Conservation (phyloP, 2,797 vertebrate genomes). For the Melanotaenia boesemani region DNA sequence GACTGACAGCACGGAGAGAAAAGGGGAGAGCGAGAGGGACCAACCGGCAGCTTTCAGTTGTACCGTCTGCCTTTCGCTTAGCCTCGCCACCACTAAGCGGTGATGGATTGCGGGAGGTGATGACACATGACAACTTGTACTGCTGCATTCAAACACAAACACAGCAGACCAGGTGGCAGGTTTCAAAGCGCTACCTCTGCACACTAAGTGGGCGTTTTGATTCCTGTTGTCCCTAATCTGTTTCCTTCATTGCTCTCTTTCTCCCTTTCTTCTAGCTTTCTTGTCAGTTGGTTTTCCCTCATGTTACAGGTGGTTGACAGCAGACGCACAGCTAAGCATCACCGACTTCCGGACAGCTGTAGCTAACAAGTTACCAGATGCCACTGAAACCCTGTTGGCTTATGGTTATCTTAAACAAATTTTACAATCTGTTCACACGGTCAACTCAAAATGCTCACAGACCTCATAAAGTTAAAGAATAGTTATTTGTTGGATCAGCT, state of each 20-base stretch:
- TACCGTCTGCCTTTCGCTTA: conserved; percentile 25
- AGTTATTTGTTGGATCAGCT: background rate
- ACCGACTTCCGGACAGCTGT: background rate
- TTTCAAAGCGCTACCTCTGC: conserved; percentile 3
- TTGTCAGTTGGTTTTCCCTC: background rate
- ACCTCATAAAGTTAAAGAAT: conserved; percentile 5
- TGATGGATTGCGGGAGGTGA: conserved; percentile 63
- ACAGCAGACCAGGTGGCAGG: conserved; percentile 33
- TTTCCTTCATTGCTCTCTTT: conserved; percentile 1
- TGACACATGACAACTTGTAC: conserved; percentile 62
- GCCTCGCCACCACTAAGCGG: conserved; percentile 30
- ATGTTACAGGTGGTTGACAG: conserved; percentile 5
- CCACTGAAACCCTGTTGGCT: conserved; percentile 22
- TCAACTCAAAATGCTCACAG: background rate
- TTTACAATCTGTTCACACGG: conserved; percentile 12
- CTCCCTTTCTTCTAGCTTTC: background rate
- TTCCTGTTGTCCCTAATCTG: background rate
- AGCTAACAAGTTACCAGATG: conserved; percentile 37
- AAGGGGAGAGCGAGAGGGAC: background rate
- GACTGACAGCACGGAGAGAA: conserved; percentile 4
- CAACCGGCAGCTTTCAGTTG: conserved; percentile 3
- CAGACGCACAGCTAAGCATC: background rate
- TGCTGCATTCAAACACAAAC: conserved; percentile 36
- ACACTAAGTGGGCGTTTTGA: conserved; percentile 8
- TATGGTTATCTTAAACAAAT: conserved; percentile 12